Percentiles rank a stretch among this genome's conserved stretches.
Conservation (phyloP, 2,888 invertebrate genomes). For the Cenopis cana region DNA sequence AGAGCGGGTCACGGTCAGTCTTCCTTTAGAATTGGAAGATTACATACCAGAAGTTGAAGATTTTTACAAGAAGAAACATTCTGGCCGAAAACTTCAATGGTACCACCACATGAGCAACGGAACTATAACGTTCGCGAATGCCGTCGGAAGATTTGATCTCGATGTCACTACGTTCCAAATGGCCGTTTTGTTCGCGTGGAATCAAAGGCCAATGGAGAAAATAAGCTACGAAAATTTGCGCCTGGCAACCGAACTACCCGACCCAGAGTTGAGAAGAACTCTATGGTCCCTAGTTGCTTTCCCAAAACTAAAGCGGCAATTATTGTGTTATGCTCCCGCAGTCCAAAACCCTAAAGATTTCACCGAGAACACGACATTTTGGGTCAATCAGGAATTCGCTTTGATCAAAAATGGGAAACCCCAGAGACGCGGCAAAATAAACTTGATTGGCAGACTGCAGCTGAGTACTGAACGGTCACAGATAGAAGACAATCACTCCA, state of each 20-base stretch:
- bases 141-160: slow-evolving; percentile 96
- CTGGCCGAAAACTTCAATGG: slow-evolving; percentile 99
- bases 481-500: slow-evolving; percentile 99
- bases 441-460: slow-evolving; percentile 97
- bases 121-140: slow-evolving; percentile 97
- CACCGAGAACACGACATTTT: slow-evolving; percentile 95
- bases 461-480: slow-evolving; percentile 97
- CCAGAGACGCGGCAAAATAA: slow-evolving; percentile 97
- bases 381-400: slow-evolving; percentile 99
- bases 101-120: slow-evolving; percentile 99
- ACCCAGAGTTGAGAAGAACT: slow-evolving; percentile 97
- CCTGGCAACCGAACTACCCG: slow-evolving; percentile 97
- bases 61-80: slow-evolving; percentile 98
- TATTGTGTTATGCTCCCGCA: slow-evolving; percentile 92
- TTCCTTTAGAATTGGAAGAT: slow-evolving; percentile 99
- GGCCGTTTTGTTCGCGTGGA: slow-evolving; percentile 99
- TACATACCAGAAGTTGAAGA: slow-evolving; percentile 99
- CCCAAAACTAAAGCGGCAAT: slow-evolving; percentile 97
- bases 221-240: slow-evolving; percentile 98
- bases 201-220: slow-evolving; percentile 96
- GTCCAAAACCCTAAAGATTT: slow-evolving; percentile 97
- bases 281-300: slow-evolving; percentile 98
- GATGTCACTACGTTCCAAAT: slow-evolving; percentile 99
- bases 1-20: slow-evolving; percentile 97
- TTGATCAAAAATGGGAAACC: slow-evolving; percentile 97